Percentiles rank a stretch among this genome's conserved stretches.
These are phyloP conservation scores for Anastrepha obliqua DNA, from an alignment of 1,140 invertebrate genomes.

Conservation along the genomic window DNA sequence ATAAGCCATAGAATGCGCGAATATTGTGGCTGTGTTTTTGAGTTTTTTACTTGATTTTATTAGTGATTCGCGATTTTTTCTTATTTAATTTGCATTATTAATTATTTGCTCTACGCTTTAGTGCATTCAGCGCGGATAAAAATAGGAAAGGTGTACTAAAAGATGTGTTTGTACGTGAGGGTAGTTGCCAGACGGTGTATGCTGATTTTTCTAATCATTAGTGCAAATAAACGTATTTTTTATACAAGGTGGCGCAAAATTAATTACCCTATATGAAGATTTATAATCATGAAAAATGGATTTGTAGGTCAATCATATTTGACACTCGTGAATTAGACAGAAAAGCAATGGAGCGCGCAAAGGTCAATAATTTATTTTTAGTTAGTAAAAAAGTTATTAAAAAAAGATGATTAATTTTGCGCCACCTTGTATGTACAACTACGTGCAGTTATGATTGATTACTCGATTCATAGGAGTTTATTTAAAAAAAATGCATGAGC, in stretches of 20 bases:
- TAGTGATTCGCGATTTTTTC: not conserved
- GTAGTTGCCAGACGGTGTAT: not conserved
- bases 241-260: too few species aligned
- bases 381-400: too few species aligned
- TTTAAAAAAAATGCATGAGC: not conserved
- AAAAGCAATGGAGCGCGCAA: too few species aligned
- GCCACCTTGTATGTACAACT: too few species aligned
- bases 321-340: too few species aligned
- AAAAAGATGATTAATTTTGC: too few species aligned
- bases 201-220: not conserved
- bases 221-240: not conserved
- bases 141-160: not conserved
- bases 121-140: not conserved
- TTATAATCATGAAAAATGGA: too few species aligned
- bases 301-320: too few species aligned
- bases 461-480: not conserved
- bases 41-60: not conserved
- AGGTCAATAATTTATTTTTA: not conserved
- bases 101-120: not conserved
- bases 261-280: too few species aligned
- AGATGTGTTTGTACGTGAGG: not conserved
- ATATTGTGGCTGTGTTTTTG: not conserved
- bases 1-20: constrained; percentile 21
- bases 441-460: not conserved
- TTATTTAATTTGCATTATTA: constrained; percentile 50